These are phyloP conservation scores for Parauchenoglanis punctatus DNA, from an alignment of 2,797 vertebrate species.

Conservation along the genomic window DNA sequence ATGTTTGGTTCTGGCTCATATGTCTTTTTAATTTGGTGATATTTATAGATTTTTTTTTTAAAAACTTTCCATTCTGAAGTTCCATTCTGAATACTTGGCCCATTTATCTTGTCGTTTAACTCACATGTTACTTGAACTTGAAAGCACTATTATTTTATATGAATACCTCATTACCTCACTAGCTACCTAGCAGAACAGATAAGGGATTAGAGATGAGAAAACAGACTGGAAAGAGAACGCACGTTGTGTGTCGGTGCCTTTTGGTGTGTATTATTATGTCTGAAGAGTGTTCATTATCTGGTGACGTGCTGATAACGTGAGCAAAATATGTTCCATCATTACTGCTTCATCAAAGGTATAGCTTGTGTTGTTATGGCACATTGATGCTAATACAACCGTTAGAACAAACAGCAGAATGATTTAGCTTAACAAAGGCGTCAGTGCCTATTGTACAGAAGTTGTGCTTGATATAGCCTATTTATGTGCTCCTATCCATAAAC, in stretches of 20 bases:
- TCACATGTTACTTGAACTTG: neutral
- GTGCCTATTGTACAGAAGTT: neutral
- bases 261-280: conserved; percentile 1
- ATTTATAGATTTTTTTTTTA: no score
- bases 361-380: neutral
- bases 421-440: neutral
- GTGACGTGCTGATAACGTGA: neutral
- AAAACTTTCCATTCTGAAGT: no score
- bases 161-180: neutral
- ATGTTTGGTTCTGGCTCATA: neutral
- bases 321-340: neutral
- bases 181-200: neutral
- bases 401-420: neutral
- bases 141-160: neutral
- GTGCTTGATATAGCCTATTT: neutral
- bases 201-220: neutral
- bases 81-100: neutral
- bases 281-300: neutral
- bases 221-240: neutral
- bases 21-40: no score
- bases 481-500: neutral
- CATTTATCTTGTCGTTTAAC: neutral
- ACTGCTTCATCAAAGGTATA: neutral
- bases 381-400: neutral
- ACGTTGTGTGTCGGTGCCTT: neutral